phyloP scores from a whole-genome alignment of 2,797 vertebrate species.

The Setipinna tenuifilis region DNA sequence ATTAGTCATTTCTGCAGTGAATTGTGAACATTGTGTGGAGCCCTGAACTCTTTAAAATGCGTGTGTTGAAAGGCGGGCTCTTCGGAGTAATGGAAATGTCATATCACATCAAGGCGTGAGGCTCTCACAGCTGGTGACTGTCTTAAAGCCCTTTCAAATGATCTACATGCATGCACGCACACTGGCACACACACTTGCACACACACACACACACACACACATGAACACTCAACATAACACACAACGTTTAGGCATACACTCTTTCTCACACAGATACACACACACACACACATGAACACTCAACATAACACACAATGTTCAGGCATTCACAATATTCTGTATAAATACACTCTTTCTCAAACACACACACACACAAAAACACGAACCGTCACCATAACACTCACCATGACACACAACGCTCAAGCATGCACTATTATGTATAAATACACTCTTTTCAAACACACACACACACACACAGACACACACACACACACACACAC shows the following conservation, averaged over 20 bases:
- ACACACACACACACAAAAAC: no score
- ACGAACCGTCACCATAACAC: no score
- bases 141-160: not conserved
- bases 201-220: not conserved
- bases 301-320: no score
- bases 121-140: not conserved
- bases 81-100: not conserved
- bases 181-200: not conserved
- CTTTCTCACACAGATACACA: not conserved
- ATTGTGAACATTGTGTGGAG: not conserved
- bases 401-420: no score
- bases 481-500: not conserved
- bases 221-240: not conserved
- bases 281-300: no score
- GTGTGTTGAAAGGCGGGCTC: not conserved
- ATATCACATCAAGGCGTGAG: not conserved
- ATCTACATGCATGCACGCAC: not conserved
- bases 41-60: not conserved
- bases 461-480: slow-evolving; percentile 2
- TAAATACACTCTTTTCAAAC: not conserved
- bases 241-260: not conserved
- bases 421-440: no score
- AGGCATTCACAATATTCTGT: no score
- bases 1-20: no score
- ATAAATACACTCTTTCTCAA: not conserved